Percentiles rank a stretch among this genome's conserved stretches.
phyloP scores from a whole-genome alignment of 2,888 invertebrate genomes.

The Drosophila anomalata region DNA sequence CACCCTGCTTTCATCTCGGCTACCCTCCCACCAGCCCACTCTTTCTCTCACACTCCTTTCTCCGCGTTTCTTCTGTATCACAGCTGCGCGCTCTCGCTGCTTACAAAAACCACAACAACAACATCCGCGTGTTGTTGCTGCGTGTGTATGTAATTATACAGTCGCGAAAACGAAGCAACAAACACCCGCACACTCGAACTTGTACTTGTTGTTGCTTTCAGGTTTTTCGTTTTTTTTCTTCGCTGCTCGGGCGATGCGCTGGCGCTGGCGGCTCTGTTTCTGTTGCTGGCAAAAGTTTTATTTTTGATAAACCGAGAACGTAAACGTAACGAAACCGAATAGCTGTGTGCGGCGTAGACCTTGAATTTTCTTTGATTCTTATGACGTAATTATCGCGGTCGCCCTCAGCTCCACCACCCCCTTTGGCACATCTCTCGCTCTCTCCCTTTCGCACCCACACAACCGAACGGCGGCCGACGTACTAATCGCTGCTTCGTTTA shows the following conservation, averaged over 20 bases:
- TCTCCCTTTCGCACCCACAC: slow-evolving; percentile 25
- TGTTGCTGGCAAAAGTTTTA: slow-evolving; percentile 58
- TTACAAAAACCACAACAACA: slow-evolving; percentile 56
- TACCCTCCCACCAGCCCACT: slow-evolving; percentile 46
- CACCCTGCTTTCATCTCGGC: slow-evolving; percentile 13
- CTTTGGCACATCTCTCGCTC: slow-evolving; percentile 5
- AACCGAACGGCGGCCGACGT: slow-evolving; percentile 63
- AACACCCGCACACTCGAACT: slow-evolving; percentile 28
- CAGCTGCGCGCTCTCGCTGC: slow-evolving; percentile 58
- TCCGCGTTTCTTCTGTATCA: slow-evolving; percentile 55
- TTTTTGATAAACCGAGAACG: slow-evolving; percentile 63
- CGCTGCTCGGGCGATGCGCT: slow-evolving; percentile 10
- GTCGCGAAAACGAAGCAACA: slow-evolving; percentile 62
- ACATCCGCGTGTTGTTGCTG: slow-evolving; percentile 12
- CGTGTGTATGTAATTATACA: slow-evolving; percentile 66
- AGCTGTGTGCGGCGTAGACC: slow-evolving; percentile 74
- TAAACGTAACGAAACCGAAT: slow-evolving; percentile 77
- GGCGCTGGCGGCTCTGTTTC: slow-evolving; percentile 17
- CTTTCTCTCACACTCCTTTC: slow-evolving; percentile 40
- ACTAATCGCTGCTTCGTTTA: slow-evolving; percentile 75
- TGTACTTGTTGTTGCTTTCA: slow-evolving; percentile 25
- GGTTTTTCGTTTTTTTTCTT: not conserved
- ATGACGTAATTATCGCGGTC: slow-evolving; percentile 83
- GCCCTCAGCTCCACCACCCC: slow-evolving; percentile 50
- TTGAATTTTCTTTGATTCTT: slow-evolving; percentile 82